Evolutionary conservation across 2,113 vertebrate species (phyloP).

Genomic region (Corythoichthys intestinalis): DNA sequence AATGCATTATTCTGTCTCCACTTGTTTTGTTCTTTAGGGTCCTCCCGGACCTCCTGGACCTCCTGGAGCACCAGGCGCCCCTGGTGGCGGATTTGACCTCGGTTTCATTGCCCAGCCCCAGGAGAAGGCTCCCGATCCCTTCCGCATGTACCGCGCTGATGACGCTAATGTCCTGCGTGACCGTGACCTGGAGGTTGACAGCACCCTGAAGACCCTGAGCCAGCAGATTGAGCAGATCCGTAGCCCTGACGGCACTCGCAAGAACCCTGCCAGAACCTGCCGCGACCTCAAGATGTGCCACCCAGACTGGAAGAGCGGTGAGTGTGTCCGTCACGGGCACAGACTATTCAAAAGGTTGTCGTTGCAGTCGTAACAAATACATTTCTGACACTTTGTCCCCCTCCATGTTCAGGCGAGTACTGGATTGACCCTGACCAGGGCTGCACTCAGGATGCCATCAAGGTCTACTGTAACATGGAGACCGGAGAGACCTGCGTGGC

Average conservation of each 20-base stretch:
- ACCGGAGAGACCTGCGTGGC: slow-evolving; percentile 90
- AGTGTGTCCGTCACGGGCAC: slow-evolving; percentile 13
- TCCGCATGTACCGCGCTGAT: slow-evolving; percentile 87
- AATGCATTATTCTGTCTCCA: slow-evolving; percentile 6
- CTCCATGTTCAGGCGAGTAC: slow-evolving; percentile 80
- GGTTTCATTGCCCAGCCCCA: slow-evolving; percentile 92
- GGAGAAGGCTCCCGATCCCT: slow-evolving; percentile 89
- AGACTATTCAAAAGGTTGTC: background rate
- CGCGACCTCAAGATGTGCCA: slow-evolving; percentile 99
- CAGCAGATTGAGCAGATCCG: slow-evolving; percentile 98
- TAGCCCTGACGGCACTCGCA: slow-evolving; percentile 94
- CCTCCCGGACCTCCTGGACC: slow-evolving; percentile 87
- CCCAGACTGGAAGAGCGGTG: slow-evolving; percentile 97
- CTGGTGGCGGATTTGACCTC: slow-evolving; percentile 89
- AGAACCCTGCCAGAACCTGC: slow-evolving; percentile 98
- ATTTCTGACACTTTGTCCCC: background rate
- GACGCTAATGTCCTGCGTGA: slow-evolving; percentile 94
- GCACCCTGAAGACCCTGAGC: slow-evolving; percentile 97
- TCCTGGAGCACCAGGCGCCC: slow-evolving; percentile 86
- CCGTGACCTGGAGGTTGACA: slow-evolving; percentile 94
- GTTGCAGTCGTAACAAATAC: background rate
- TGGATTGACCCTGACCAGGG: slow-evolving; percentile 99
- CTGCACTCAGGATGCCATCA: slow-evolving; percentile 94
- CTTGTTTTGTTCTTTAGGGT: slow-evolving; percentile 72
- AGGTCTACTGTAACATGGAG: slow-evolving; percentile 98